phyloP scores from a whole-genome alignment of 2,888 invertebrate genomes.

The Copidosoma aretas region DNA sequence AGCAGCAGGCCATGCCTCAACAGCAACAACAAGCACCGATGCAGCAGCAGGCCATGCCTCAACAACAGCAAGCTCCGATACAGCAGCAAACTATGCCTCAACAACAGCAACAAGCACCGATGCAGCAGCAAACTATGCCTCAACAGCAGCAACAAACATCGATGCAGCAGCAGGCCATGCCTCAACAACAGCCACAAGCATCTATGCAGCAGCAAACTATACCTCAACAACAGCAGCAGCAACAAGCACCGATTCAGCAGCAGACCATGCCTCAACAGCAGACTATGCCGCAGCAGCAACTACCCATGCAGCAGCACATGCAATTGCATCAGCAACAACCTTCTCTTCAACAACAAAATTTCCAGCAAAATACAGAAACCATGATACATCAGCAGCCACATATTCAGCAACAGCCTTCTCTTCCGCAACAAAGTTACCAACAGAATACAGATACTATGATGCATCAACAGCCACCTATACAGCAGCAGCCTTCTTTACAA shows the following conservation, averaged over 20 bases:
- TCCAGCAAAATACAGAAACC: conserved; percentile 41
- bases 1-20: conserved; percentile 35
- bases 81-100: conserved; percentile 38
- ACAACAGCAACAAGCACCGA: conserved; percentile 3
- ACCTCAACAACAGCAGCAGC: conserved; percentile 52
- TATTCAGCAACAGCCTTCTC: conserved; percentile 1
- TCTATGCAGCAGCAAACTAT: conserved; percentile 42
- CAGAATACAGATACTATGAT: conserved; percentile 19
- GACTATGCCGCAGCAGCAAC: conserved; percentile 45
- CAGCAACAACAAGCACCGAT: conserved; percentile 22
- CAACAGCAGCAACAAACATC: conserved; percentile 51
- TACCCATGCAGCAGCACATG: conserved; percentile 39
- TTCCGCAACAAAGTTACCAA: not conserved
- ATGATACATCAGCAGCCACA: conserved; percentile 21
- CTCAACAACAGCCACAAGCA: conserved; percentile 41
- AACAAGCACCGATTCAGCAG: conserved; percentile 36
- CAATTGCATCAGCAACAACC: conserved; percentile 45
- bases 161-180: conserved; percentile 48
- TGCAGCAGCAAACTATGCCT: conserved; percentile 44
- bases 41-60: conserved; percentile 23
- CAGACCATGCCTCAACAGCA: conserved; percentile 42
- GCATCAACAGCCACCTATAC: conserved; percentile 33
- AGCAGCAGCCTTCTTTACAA: conserved; percentile 43
- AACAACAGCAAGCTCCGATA: conserved; percentile 37
- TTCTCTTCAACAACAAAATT: conserved; percentile 20